phyloP scores from a whole-genome alignment of 2,113 vertebrate species.

The Meleagris gallopavo region DNA sequence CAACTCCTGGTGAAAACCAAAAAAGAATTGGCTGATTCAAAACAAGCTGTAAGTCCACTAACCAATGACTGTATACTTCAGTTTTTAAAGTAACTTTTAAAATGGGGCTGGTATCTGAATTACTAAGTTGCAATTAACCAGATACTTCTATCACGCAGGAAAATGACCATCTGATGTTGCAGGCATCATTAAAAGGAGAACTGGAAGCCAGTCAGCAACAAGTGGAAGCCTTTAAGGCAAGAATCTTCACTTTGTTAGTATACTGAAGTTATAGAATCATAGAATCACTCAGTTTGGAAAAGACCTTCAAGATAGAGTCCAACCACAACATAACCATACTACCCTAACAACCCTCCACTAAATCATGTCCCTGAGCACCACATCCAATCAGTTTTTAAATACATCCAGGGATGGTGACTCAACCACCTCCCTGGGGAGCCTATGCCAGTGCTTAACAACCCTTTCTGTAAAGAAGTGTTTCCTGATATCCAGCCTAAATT shows the following conservation, averaged over 20 bases:
- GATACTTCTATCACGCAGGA: slow-evolving; percentile 81
- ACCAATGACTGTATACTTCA: background rate
- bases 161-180: slow-evolving; percentile 84
- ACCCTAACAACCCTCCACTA: too few species aligned
- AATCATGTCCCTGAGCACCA: too few species aligned
- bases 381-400: too few species aligned
- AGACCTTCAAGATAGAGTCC: too few species aligned
- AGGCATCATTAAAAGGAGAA: slow-evolving; percentile 90
- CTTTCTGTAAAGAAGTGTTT: too few species aligned
- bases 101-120: background rate
- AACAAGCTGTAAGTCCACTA: slow-evolving; percentile 86
- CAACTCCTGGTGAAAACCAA: slow-evolving; percentile 94
- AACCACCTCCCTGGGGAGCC: too few species aligned
- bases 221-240: slow-evolving; percentile 91
- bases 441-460: too few species aligned
- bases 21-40: slow-evolving; percentile 93
- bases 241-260: slow-evolving; percentile 24
- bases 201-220: slow-evolving; percentile 92
- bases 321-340: too few species aligned
- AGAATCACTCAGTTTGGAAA: too few species aligned
- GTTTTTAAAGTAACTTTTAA: background rate
- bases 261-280: background rate
- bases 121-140: slow-evolving; percentile 28
- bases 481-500: too few species aligned
- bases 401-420: too few species aligned